Percentiles rank a stretch among this genome's conserved stretches.
These are phyloP conservation scores for Plusia festucae DNA, from an alignment of 2,888 invertebrate species.

Conservation along the genomic window DNA sequence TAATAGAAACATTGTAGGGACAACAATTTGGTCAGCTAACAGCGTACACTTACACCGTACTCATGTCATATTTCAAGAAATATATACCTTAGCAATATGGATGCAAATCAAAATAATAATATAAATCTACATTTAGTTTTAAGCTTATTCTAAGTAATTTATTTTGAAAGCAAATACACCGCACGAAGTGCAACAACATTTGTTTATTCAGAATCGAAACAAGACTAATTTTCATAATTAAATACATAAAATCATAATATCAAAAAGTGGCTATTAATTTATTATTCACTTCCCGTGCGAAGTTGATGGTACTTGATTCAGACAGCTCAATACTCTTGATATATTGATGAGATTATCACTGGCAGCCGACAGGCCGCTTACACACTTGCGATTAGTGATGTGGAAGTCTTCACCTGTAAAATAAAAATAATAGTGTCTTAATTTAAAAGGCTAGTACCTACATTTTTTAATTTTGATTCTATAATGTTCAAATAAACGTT, in stretches of 20 bases:
- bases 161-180: not conserved
- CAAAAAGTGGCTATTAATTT: slow-evolving; percentile 30
- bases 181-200: not conserved
- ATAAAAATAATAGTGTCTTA: not conserved
- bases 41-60: too few relatives aligned
- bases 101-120: too few relatives aligned
- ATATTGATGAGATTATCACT: slow-evolving; percentile 81
- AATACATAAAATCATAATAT: slow-evolving; percentile 25
- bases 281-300: slow-evolving; percentile 69
- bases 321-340: slow-evolving; percentile 79
- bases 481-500: too few relatives aligned
- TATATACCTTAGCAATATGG: too few relatives aligned
- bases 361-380: slow-evolving; percentile 62
- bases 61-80: too few relatives aligned
- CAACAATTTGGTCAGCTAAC: too few relatives aligned
- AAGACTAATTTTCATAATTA: not conserved
- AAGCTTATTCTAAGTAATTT: too few relatives aligned
- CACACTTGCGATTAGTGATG: slow-evolving; percentile 43
- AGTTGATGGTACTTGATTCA: slow-evolving; percentile 72
- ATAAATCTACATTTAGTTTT: too few relatives aligned
- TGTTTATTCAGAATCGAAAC: not conserved
- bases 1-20: too few relatives aligned
- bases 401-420: not conserved
- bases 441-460: too few relatives aligned
- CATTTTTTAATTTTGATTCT: too few relatives aligned